A percentile compares a stretch with the other conserved stretches of the same genome.
These are phyloP conservation scores for Glyptemys insculpta DNA, from an alignment of 2,797 vertebrate species.

Conservation along the genomic window DNA sequence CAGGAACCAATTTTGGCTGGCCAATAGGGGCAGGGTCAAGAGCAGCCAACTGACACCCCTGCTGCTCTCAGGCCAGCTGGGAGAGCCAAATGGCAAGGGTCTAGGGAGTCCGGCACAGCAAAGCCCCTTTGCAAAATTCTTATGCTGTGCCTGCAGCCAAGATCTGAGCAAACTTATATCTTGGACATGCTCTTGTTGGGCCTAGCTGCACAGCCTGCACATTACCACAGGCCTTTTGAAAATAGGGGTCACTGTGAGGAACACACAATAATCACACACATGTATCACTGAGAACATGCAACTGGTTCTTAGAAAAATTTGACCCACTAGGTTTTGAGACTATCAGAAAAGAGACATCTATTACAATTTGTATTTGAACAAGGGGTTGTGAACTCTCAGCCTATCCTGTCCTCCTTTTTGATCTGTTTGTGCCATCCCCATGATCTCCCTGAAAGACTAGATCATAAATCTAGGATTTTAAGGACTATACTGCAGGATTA, in stretches of 20 bases:
- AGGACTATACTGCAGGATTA: background rate
- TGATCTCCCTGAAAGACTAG: rapidly evolving
- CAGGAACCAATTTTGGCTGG: conserved; percentile 34
- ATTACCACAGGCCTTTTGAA: background rate
- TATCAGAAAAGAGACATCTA: background rate
- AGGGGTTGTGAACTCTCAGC: background rate
- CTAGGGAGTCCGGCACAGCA: background rate
- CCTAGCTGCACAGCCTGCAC: background rate
- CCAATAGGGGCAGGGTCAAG: background rate
- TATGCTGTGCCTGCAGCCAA: background rate
- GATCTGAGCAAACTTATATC: background rate
- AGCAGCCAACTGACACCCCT: background rate
- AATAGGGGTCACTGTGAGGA: background rate
- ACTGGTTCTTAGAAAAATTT: background rate
- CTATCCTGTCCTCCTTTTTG: background rate
- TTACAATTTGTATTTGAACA: background rate
- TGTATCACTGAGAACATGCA: background rate
- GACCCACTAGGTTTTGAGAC: background rate
- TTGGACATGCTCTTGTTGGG: rapidly evolving
- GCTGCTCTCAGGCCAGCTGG: background rate
- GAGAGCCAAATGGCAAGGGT: background rate
- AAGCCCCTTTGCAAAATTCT: background rate
- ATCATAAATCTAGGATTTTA: background rate
- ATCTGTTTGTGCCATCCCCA: background rate
- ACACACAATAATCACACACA: background rate